These are phyloP conservation scores for Streblospio benedicti DNA, from an alignment of 1,140 invertebrate genomes.

Conservation along the genomic window DNA sequence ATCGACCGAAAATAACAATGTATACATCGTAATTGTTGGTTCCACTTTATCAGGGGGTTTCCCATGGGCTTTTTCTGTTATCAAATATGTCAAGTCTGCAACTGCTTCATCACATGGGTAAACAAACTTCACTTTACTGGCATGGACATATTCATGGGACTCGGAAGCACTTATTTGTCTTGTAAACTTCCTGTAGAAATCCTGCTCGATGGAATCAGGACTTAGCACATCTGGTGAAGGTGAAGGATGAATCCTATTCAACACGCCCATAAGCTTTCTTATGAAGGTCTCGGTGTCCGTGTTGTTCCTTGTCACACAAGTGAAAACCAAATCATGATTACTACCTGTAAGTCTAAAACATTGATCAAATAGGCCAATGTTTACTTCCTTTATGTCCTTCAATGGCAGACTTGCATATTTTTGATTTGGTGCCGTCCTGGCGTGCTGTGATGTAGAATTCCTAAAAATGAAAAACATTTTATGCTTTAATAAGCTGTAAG, in stretches of 20 bases:
- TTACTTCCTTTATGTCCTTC: constrained; percentile 34
- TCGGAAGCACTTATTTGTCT: constrained; percentile 30
- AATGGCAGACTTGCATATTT: constrained; percentile 10
- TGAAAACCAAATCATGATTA: constrained; percentile 30
- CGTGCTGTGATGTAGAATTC: neutral
- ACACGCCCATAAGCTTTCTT: constrained; percentile 28
- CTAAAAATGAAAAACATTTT: no score
- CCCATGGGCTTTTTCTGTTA: constrained; percentile 20
- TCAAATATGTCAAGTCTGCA: constrained; percentile 34
- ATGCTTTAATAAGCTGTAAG: no score
- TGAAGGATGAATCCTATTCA: constrained; percentile 27
- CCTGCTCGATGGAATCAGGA: constrained; percentile 28
- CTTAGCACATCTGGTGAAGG: constrained; percentile 29
- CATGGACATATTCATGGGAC: constrained; percentile 35
- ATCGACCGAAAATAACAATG: constrained; percentile 12
- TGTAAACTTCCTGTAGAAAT: constrained; percentile 35
- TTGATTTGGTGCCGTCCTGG: neutral
- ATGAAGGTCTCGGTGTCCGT: constrained; percentile 29
- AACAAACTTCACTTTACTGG: constrained; percentile 36
- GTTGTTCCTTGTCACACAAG: constrained; percentile 31
- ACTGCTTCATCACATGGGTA: constrained; percentile 41
- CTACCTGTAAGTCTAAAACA: constrained; percentile 35
- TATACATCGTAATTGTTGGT: constrained; percentile 32
- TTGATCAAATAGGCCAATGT: constrained; percentile 43
- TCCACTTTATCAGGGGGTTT: constrained; percentile 15